Conservation (phyloP, 2,113 vertebrate genomes). For the Notarius lentiginosus region DNA sequence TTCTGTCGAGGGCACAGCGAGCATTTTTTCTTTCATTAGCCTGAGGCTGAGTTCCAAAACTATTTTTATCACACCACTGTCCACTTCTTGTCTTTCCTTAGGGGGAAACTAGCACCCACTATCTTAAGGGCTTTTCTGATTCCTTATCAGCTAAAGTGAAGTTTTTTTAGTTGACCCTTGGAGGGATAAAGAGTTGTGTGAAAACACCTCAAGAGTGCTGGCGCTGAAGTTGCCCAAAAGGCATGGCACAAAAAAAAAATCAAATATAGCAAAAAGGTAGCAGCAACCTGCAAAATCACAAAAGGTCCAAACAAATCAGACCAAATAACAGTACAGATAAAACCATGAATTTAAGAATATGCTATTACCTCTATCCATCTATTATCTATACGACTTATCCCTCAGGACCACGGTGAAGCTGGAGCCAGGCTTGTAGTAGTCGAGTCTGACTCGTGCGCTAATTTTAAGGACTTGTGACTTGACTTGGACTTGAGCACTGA, state of each 20-base stretch:
- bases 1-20: neutral
- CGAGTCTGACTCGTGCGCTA: no score
- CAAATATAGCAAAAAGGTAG: neutral
- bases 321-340: neutral
- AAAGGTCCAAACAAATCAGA: neutral
- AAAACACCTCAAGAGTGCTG: neutral
- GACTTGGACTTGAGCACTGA: no score
- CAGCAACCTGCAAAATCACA: neutral
- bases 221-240: neutral
- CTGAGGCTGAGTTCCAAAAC: neutral
- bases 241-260: neutral
- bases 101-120: neutral
- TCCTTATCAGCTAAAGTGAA: neutral
- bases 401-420: no score
- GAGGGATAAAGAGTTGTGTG: neutral
- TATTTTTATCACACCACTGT: slow-evolving; percentile 1
- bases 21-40: neutral
- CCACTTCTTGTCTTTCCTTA: neutral
- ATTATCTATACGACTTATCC: no score
- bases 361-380: no score
- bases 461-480: no score
- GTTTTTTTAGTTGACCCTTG: neutral
- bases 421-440: no score
- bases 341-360: neutral
- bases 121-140: neutral